These are phyloP conservation scores for Erethizon dorsatum DNA, from an alignment of 2,797 vertebrate species.

Conservation along the genomic window DNA sequence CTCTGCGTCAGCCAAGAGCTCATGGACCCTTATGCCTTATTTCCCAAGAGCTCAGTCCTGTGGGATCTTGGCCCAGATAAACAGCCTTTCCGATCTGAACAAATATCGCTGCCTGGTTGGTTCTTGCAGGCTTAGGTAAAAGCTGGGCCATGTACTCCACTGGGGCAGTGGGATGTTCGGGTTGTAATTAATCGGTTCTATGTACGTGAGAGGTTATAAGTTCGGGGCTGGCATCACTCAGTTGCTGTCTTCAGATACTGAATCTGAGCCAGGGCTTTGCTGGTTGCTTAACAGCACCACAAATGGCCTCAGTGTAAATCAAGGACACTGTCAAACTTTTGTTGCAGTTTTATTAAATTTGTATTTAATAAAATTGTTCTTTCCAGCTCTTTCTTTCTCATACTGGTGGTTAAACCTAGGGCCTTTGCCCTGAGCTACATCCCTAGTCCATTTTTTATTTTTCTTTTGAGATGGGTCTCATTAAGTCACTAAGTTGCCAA, in stretches of 20 bases:
- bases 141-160: fast-evolving
- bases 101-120: fast-evolving
- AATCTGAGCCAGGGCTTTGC: neutral
- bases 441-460: neutral
- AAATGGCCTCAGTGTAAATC: neutral
- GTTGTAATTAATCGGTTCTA: neutral
- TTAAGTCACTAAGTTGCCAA: neutral
- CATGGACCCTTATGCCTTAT: neutral
- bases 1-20: neutral
- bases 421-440: neutral
- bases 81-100: neutral
- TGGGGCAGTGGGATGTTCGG: fast-evolving
- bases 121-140: neutral
- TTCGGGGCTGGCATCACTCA: neutral
- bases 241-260: neutral
- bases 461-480: neutral
- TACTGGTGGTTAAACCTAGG: neutral
- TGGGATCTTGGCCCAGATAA: neutral
- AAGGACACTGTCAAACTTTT: neutral
- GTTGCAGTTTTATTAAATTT: neutral
- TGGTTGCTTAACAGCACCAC: constrained; percentile 39
- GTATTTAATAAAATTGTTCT: neutral
- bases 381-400: neutral
- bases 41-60: neutral
- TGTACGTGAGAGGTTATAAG: neutral